Evolutionary conservation across 2,113 vertebrate genomes (phyloP).

Genomic region (Corythaeola cristata): DNA sequence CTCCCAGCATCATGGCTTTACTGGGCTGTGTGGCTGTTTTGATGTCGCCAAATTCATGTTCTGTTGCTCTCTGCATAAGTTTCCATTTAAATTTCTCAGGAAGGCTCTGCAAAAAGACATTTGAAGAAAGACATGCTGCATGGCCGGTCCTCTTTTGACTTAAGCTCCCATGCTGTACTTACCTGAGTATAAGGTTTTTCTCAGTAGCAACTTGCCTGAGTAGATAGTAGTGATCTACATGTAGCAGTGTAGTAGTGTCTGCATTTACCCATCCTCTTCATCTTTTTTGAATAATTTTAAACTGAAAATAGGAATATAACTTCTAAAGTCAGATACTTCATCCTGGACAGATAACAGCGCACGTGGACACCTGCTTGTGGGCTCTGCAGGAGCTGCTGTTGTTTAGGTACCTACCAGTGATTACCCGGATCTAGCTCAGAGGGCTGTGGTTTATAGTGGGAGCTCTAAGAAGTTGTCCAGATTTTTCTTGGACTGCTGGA

Average conservation of each 20-base stretch:
- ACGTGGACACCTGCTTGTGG: fast-evolving
- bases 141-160: background rate
- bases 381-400: background rate
- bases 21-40: background rate
- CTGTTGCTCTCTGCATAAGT: background rate
- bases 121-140: background rate
- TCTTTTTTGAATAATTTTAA: background rate
- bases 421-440: background rate
- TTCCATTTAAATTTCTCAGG: background rate
- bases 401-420: background rate
- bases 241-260: background rate
- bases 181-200: background rate
- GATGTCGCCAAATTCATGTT: background rate
- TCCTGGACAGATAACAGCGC: background rate
- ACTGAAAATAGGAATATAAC: background rate
- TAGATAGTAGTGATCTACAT: background rate
- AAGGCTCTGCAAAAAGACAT: background rate
- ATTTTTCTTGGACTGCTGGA: background rate
- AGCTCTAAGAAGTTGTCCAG: background rate
- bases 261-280: background rate
- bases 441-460: background rate
- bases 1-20: fast-evolving
- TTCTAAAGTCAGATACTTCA: background rate
- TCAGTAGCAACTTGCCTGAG: background rate
- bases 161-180: background rate